These are phyloP conservation scores for Lochmaea capreae DNA, from an alignment of 2,888 invertebrate genomes.

Conservation along the genomic window DNA sequence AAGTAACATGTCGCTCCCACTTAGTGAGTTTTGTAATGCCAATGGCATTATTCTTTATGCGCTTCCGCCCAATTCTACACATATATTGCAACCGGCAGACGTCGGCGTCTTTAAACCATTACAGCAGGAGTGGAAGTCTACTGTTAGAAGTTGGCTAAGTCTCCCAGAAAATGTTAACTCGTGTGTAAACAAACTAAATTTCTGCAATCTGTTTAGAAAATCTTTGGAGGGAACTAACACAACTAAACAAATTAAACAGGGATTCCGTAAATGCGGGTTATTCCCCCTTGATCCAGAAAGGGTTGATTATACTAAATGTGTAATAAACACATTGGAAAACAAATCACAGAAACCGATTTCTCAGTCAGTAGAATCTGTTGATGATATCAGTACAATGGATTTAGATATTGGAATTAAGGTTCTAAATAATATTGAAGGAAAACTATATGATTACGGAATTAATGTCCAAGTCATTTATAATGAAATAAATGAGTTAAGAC, in stretches of 20 bases:
- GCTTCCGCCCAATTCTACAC: background rate
- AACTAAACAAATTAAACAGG: constrained; percentile 10
- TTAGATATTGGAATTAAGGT: too few species aligned
- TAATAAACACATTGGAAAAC: constrained; percentile 27
- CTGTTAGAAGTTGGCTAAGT: constrained; percentile 31
- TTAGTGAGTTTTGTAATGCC: too few species aligned
- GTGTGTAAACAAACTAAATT: constrained; percentile 30
- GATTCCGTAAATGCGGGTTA: constrained; percentile 27
- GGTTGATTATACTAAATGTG: constrained; percentile 29
- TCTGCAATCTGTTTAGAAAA: constrained; percentile 24
- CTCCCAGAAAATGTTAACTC: constrained; percentile 25
- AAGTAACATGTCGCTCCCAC: too few species aligned
- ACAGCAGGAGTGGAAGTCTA: constrained; percentile 25
- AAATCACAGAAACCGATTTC: background rate
- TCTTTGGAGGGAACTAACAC: background rate
- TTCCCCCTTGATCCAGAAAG: constrained; percentile 21
- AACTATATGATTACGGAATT: constrained; percentile 11
- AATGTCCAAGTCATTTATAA: constrained; percentile 9
- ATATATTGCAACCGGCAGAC: constrained; percentile 18
- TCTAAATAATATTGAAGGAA: background rate
- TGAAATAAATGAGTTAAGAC: constrained; percentile 6
- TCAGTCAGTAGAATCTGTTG: too few species aligned
- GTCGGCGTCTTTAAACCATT: constrained; percentile 26
- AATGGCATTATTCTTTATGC: too few species aligned
- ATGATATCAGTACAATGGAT: too few species aligned